These are phyloP conservation scores for Crenichthys baileyi DNA, from an alignment of 2,797 vertebrate species.

Conservation along the genomic window DNA sequence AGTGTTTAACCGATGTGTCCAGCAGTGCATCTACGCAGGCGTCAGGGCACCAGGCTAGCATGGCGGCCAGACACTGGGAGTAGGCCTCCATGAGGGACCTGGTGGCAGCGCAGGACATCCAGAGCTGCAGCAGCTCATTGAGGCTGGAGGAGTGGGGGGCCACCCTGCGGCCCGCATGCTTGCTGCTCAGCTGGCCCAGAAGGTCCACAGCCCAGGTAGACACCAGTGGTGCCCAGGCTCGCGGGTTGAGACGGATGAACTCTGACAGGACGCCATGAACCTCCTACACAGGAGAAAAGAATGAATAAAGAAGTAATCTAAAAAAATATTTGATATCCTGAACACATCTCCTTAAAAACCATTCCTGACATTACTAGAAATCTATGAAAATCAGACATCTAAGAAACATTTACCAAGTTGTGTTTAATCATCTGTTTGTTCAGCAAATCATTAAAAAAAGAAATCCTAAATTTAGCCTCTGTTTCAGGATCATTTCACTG, in stretches of 20 bases:
- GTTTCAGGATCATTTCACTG: not conserved
- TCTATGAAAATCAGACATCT: not conserved
- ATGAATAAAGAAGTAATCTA: not conserved
- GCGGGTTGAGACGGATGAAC: conserved; percentile 88
- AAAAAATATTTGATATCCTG: no score
- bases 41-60: conserved; percentile 91
- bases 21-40: conserved; percentile 93
- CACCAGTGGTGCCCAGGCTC: conserved; percentile 92
- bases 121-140: conserved; percentile 92
- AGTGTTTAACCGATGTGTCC: conserved; percentile 94
- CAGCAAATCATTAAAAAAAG: not conserved
- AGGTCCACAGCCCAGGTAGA: conserved; percentile 94
- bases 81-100: conserved; percentile 93
- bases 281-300: conserved; percentile 74
- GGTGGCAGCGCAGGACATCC: conserved; percentile 94
- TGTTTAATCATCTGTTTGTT: not conserved
- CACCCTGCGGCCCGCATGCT: conserved; percentile 87
- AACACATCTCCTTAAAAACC: no score
- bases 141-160: conserved; percentile 89
- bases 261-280: conserved; percentile 87
- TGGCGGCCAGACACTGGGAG: conserved; percentile 91
- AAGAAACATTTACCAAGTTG: not conserved
- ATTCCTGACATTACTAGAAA: not conserved
- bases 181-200: conserved; percentile 94
- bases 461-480: not conserved